Base-by-base conservation (phyloP, 2,113 vertebrate species). In the Elaphurus davidianus region DNA sequence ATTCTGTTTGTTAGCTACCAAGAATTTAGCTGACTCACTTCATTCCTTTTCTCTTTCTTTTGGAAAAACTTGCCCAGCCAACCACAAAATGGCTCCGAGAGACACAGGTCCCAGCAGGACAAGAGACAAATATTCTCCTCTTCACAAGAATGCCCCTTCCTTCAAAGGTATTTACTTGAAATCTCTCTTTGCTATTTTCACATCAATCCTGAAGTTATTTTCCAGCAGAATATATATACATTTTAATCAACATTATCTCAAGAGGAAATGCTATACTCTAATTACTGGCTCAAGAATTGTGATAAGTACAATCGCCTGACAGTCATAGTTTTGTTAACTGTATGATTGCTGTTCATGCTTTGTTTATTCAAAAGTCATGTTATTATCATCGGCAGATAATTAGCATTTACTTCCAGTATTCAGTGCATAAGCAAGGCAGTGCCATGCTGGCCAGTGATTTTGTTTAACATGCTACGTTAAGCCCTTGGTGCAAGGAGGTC, bases 241-340 rank as follows among this genome's bases (percentile, higher is more conserved):
- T 98, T 98, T 96, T 98, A 98, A 98, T 98, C 84, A 71, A 92
- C 94, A n/a, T 81, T 96, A 97, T 98, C 98, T 98, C 95, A 78
- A 96, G 93, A 98, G 98, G 94, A 98, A 98, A 97, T 7, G 30
- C 59, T 98, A 76, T 83, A 36, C 82, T 98, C 62, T 98, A 98
- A 98, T 99, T 98, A 99, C 98, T 96, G 96, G 94, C 85, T 98
- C 86, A 95, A 98, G 91, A 90, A 95, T 96, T 82, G 36, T 93
- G 83, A 89, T 94, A 59, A 62, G 85, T 90, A 10, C 78, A 91
- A 96, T 33, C 96, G 96, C 90, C 91, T 98, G 96, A 50, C 12
- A 81, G 62, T 86, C 90, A n/a, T 10, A 92, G 91, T 43, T 95
- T 97, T 79, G 90, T 97, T 98, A 98, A 97, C 96, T 89, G 0